Conservation (phyloP, 2,888 invertebrate genomes). For the Scaptomyza polygonia region DNA sequence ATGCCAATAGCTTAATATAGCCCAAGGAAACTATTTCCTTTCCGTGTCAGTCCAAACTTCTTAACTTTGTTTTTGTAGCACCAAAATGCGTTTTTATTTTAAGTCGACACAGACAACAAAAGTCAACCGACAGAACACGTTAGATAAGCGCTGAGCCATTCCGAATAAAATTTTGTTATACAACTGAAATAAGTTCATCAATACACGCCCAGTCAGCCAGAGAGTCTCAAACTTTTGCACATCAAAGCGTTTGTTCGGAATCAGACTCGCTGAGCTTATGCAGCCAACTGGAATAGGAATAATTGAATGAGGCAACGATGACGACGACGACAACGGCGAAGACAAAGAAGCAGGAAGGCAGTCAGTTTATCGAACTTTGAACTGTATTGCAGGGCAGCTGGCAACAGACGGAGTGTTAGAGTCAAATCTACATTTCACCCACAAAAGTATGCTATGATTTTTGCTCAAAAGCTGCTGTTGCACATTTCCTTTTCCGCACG, state of each 20-base stretch:
- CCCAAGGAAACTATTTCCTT: constrained; percentile 34
- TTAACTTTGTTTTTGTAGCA: constrained; percentile 26
- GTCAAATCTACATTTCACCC: constrained; percentile 20
- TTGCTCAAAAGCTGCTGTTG: constrained; percentile 66
- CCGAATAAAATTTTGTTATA: constrained; percentile 16
- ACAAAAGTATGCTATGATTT: constrained; percentile 48
- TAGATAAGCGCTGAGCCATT: constrained; percentile 49
- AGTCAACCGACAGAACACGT: constrained; percentile 35
- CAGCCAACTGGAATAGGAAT: constrained; percentile 72
- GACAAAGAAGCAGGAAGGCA: constrained; percentile 13
- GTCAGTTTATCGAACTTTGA: constrained; percentile 75
- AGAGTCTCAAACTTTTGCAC: constrained; percentile 49
- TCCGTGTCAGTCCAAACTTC: constrained; percentile 6
- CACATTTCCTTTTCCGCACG: constrained; percentile 80
- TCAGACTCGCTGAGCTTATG: constrained; percentile 56
- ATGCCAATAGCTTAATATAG: constrained; percentile 4
- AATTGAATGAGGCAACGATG: constrained; percentile 65
- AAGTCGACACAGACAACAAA: constrained; percentile 29
- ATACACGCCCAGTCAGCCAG: constrained; percentile 23
- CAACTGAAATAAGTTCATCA: constrained; percentile 70
- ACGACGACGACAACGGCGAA: constrained; percentile 7
- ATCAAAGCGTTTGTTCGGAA: constrained; percentile 66
- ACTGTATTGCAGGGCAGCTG: constrained; percentile 38
- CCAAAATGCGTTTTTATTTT: constrained; percentile 35
- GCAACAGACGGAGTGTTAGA: constrained; percentile 9